Evolutionary conservation across 2,113 vertebrate species (phyloP).

Genomic region (Hiodon tergisus): DNA sequence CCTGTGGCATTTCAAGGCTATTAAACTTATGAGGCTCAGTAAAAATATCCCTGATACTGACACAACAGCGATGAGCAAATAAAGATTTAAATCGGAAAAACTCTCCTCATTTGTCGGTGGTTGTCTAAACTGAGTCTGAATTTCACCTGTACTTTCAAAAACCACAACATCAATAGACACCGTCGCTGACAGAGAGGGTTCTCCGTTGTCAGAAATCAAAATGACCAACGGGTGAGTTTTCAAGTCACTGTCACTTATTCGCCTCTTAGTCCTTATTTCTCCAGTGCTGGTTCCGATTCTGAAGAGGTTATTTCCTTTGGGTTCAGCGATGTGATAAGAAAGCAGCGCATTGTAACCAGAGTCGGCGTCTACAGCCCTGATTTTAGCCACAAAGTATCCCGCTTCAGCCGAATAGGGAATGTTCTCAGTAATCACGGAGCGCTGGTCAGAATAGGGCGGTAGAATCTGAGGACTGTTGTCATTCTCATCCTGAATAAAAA

Average conservation of each 20-base stretch:
- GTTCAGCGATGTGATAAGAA: constrained; percentile 38
- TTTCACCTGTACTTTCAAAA: constrained; percentile 34
- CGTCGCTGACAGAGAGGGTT: constrained; percentile 36
- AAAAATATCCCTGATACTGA: constrained; percentile 37
- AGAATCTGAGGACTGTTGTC: constrained; percentile 46
- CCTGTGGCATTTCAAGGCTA: constrained; percentile 23
- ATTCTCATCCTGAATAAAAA: constrained; percentile 47
- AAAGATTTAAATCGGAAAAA: constrained; percentile 55
- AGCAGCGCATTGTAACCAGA: constrained; percentile 49
- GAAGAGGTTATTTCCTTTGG: constrained; percentile 40
- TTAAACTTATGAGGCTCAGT: constrained; percentile 31
- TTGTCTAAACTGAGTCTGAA: constrained; percentile 59
- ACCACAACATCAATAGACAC: constrained; percentile 40
- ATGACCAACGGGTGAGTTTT: constrained; percentile 36
- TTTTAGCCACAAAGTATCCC: background rate
- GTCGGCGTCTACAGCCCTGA: constrained; percentile 41
- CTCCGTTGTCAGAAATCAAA: constrained; percentile 43
- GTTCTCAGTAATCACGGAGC: constrained; percentile 25
- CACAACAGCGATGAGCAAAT: constrained; percentile 39
- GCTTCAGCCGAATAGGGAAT: constrained; percentile 24
- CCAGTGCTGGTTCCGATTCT: constrained; percentile 36
- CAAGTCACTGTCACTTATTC: constrained; percentile 39
- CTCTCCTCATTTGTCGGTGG: constrained; percentile 39
- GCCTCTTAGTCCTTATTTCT: constrained; percentile 43
- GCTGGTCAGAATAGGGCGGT: constrained; percentile 35